Evolutionary conservation across 2,888 invertebrate species (phyloP), one percentile per base, ranked within the genome.

Genomic region (Drosophila macrospina): DNA sequence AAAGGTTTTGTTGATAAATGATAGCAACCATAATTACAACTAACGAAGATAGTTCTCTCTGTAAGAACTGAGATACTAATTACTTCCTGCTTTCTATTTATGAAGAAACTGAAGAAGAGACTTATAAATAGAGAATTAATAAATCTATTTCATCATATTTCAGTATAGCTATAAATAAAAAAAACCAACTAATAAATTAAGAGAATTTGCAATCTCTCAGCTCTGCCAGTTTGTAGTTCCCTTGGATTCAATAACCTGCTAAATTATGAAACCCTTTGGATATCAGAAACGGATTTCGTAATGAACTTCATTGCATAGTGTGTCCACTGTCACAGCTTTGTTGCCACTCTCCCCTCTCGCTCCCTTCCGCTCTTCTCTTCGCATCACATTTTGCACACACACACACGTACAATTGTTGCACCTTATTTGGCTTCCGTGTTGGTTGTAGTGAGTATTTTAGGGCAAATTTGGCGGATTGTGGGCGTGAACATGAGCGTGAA

Each of bases 361-460:
- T 8, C 8, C 16, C 3, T 24, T n/a, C 24, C n/a, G 5, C n/a
- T 7, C 3, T 15, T 10, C 36, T 30, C 20, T 16, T 1, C 10
- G 10, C 30, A 0, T 55, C 20, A 37, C 11, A 26, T 32, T 41
- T 39, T 45, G 26, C 39, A 10, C 32, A 32, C 44, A 39, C 37
- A 42, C n/a, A n/a, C n/a, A 50, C 36, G 26, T 48, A 39, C 37
- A 42, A 50, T 54, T 74, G 69, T 78, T 63, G 60, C 89, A 86
- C 85, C 89, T 82, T 70, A 59, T 80, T 77, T 65, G 68, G 74
- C 78, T 86, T 70, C 55, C 68, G 78, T 67, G 67, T 69, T 63
- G 77, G 62, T 61, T 70, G 65, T 47, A 56, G 65, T 56, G 45
- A 59, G 55, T 36, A 65, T 56, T 79, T 85, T 88, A 70, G 50